Conservation (phyloP, 2,888 invertebrate species). For the Drosophila fulvimacula region DNA sequence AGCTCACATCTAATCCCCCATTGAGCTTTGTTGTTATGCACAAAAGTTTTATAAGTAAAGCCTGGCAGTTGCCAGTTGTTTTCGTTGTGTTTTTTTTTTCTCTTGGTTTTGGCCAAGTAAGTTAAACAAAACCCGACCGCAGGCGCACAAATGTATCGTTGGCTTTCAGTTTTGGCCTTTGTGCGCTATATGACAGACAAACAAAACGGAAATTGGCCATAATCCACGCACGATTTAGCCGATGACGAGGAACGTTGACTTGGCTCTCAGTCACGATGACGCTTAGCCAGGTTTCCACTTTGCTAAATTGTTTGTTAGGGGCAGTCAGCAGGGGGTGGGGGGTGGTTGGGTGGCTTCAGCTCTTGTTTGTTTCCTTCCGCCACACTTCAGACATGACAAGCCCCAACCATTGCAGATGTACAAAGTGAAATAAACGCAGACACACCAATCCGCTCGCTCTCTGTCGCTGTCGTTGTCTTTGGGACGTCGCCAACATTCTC, state of each 20-base stretch:
- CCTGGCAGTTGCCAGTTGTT: too few species aligned
- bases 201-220: constrained; percentile 72
- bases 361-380: constrained; percentile 39
- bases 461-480: constrained; percentile 6
- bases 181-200: constrained; percentile 24
- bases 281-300: constrained; percentile 51
- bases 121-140: constrained; percentile 7
- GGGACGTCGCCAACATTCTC: constrained; percentile 55
- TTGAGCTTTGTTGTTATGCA: constrained; percentile 14
- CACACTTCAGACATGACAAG: constrained; percentile 32
- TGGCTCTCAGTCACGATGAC: constrained; percentile 39
- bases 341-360: background rate
- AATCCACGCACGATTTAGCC: constrained; percentile 72
- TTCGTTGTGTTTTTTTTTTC: constrained; percentile 3
- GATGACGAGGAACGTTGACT: constrained; percentile 38
- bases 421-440: constrained; percentile 11
- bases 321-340: background rate
- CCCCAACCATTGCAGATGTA: background rate
- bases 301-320: constrained; percentile 65
- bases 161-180: constrained; percentile 30
- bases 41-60: constrained; percentile 14
- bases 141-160: constrained; percentile 19
- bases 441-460: background rate
- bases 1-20: constrained; percentile 11
- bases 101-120: constrained; percentile 3